phyloP scores from a whole-genome alignment of 2,113 vertebrate genomes.

The Triplophysa siluroides region DNA sequence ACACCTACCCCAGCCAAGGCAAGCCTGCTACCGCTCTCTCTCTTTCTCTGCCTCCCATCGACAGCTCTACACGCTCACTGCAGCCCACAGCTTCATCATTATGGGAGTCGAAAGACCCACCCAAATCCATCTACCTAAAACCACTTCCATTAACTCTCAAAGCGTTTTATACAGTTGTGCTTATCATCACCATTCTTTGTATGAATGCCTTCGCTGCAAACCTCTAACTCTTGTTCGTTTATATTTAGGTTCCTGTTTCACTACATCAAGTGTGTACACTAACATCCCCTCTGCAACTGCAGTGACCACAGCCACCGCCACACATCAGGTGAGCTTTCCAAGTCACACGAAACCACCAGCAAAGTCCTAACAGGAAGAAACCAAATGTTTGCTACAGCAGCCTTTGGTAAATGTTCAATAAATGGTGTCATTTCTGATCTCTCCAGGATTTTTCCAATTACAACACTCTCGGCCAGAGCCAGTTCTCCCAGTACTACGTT shows the following conservation, averaged over 20 bases:
- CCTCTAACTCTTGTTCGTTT: not conserved
- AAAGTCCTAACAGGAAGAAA: not conserved
- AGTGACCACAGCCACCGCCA: slow-evolving; percentile 62
- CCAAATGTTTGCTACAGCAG: not conserved
- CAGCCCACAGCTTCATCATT: not conserved
- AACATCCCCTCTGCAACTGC: slow-evolving; percentile 71
- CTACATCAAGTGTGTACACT: slow-evolving; percentile 77
- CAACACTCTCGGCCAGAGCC: slow-evolving; percentile 87
- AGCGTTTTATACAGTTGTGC: not conserved
- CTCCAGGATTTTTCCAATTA: slow-evolving; percentile 89
- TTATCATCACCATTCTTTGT: not conserved
- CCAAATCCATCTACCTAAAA: not conserved
- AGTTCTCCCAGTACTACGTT: slow-evolving; percentile 88
- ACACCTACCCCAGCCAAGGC: slow-evolving; percentile 98
- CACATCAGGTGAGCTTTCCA: slow-evolving; percentile 59
- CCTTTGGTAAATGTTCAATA: not conserved
- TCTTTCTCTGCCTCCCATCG: slow-evolving; percentile 42
- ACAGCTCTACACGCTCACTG: not conserved
- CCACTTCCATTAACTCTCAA: slow-evolving; percentile 5
- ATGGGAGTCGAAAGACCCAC: not conserved
- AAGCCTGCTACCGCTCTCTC: slow-evolving; percentile 60
- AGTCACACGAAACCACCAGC: no score
- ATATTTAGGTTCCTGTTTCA: slow-evolving; percentile 75
- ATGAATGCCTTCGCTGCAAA: not conserved
- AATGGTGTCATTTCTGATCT: not conserved